Conservation (phyloP, 1,140 invertebrate genomes). For the Sarcophaga bullata region DNA sequence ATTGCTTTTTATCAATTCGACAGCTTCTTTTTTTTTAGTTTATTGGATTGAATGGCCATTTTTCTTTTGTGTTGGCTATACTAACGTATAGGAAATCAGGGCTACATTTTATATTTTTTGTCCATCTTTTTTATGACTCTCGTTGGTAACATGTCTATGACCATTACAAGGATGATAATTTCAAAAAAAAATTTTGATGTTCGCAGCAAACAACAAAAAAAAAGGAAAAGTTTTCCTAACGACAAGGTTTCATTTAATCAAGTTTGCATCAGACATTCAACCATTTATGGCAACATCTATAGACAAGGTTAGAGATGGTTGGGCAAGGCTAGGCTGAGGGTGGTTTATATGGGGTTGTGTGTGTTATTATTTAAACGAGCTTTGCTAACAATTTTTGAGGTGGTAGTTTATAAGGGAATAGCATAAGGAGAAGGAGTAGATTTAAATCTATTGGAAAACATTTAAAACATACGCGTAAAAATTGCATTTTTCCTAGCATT, state of each 20-base stretch:
- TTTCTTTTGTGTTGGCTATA: too few relatives aligned
- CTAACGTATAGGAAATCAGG: neutral
- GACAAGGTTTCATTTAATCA: slow-evolving; percentile 19
- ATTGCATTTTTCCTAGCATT: neutral
- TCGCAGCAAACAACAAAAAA: too few relatives aligned
- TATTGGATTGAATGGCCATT: too few relatives aligned
- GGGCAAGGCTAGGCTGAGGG: neutral
- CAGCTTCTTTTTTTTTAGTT: neutral
- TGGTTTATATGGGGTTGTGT: neutral
- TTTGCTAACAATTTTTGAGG: too few relatives aligned
- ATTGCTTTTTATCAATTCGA: slow-evolving; percentile 21
- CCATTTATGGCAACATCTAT: too few relatives aligned
- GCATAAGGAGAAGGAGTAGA: neutral
- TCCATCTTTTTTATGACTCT: neutral
- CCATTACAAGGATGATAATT: slow-evolving; percentile 13
- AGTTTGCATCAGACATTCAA: neutral
- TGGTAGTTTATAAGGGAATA: too few relatives aligned
- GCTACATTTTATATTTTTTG: neutral
- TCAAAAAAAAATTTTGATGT: neutral
- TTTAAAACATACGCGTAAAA: slow-evolving; percentile 19
- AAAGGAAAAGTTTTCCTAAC: too few relatives aligned
- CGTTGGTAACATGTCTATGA: neutral
- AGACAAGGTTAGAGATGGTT: neutral
- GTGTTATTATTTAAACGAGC: too few relatives aligned
- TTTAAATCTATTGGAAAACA: slow-evolving; percentile 21